These are phyloP conservation scores for Myodes glareolus DNA, from an alignment of 2,113 vertebrate species.

Conservation along the genomic window DNA sequence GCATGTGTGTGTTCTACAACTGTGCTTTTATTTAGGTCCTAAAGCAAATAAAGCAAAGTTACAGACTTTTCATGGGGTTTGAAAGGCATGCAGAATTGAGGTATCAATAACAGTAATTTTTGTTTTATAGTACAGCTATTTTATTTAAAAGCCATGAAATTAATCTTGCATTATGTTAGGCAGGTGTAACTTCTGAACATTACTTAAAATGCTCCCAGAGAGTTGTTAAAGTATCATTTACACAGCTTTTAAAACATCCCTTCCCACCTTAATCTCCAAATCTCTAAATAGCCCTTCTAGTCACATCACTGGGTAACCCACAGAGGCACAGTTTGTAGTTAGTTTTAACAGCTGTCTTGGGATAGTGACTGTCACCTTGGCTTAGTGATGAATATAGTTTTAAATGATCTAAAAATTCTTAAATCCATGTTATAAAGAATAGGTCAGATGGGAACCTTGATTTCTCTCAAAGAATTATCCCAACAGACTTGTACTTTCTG, in stretches of 20 bases:
- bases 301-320: neutral
- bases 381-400: slow-evolving; percentile 27
- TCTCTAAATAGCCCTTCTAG: neutral
- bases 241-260: neutral
- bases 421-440: neutral
- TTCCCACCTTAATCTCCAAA: neutral
- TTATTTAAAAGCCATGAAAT: slow-evolving; percentile 58
- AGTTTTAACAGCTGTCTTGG: neutral
- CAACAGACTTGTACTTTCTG: neutral
- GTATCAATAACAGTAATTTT: slow-evolving; percentile 2
- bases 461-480: neutral
- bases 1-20: neutral
- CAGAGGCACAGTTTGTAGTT: neutral
- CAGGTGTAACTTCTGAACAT: slow-evolving; percentile 43
- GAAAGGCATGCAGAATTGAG: slow-evolving; percentile 40
- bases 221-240: slow-evolving; percentile 33
- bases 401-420: neutral
- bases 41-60: neutral
- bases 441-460: neutral
- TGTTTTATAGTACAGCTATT: slow-evolving; percentile 31
- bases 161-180: slow-evolving; percentile 35
- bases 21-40: slow-evolving; percentile 41
- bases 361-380: neutral
- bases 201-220: slow-evolving; percentile 41
- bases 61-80: slow-evolving; percentile 22